Evolutionary conservation across 2,797 vertebrate genomes (phyloP).

Genomic region (Cyprinella venusta): DNA sequence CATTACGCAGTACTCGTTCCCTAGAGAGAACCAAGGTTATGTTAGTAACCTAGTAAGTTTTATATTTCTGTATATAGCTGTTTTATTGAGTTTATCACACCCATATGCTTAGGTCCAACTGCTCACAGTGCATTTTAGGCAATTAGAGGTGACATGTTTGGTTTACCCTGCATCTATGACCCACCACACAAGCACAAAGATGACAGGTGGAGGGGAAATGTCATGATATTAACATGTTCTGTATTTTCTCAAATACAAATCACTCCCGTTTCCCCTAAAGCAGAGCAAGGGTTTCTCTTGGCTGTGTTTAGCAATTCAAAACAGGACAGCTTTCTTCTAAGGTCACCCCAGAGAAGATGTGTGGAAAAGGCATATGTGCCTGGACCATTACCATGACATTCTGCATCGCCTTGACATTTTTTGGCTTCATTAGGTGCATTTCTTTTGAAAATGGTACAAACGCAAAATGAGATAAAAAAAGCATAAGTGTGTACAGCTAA

Average conservation of each 20-base stretch:
- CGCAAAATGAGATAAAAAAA: background rate
- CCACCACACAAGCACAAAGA: conserved; percentile 4
- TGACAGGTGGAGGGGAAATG: conserved; percentile 46
- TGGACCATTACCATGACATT: conserved; percentile 5
- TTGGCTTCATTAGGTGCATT: background rate
- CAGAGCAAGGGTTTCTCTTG: background rate
- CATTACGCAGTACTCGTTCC: too few species aligned
- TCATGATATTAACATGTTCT: conserved; percentile 34
- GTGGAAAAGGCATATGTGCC: conserved; percentile 7
- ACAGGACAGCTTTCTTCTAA: conserved; percentile 30
- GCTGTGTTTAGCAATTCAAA: conserved; percentile 31
- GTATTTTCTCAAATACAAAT: conserved; percentile 23
- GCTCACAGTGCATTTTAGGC: conserved; percentile 19
- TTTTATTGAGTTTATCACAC: conserved; percentile 23
- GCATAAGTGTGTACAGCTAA: background rate
- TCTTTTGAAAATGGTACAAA: background rate
- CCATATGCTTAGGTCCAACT: conserved; percentile 7
- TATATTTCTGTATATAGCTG: conserved; percentile 9
- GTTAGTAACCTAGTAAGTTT: background rate
- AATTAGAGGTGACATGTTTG: conserved; percentile 46
- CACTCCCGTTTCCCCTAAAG: conserved; percentile 22
- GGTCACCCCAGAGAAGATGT: conserved; percentile 28
- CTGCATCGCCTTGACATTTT: background rate
- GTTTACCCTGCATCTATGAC: conserved; percentile 30
- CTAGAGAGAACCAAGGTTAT: too few species aligned